A percentile compares a stretch with the other conserved stretches of the same genome.
Conservation (phyloP, 2,113 vertebrate genomes). For the Cisticola juncidis region DNA sequence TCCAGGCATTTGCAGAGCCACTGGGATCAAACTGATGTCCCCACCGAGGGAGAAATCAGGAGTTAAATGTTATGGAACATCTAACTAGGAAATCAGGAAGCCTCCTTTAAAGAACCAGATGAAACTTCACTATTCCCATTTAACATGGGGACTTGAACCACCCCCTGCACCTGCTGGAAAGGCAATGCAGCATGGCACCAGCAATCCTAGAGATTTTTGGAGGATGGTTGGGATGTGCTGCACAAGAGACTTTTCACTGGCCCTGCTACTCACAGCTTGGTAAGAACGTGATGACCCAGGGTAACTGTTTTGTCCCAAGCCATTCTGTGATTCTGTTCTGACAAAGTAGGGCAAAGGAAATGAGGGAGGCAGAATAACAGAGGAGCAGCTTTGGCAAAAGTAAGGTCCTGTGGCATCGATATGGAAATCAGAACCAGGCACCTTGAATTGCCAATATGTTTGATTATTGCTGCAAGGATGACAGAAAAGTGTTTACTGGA, state of each 20-base stretch:
- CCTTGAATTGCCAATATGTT: neutral
- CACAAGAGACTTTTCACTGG: neutral
- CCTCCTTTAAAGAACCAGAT: neutral
- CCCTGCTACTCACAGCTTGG: neutral
- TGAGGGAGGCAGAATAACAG: neutral
- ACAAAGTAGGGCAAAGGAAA: neutral
- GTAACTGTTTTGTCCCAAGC: neutral
- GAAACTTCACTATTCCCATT: neutral
- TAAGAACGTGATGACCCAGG: fast-evolving
- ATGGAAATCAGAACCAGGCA: neutral
- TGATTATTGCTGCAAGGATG: neutral
- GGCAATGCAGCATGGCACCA: neutral
- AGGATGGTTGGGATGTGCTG: neutral
- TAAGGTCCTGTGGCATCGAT: neutral
- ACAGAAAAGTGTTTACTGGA: neutral
- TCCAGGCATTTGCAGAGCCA: neutral
- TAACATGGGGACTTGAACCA: neutral
- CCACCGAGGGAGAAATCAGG: neutral
- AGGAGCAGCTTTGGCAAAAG: neutral
- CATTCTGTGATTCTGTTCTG: neutral
- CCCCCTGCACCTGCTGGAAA: neutral
- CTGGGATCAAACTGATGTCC: neutral
- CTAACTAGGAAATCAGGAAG: neutral
- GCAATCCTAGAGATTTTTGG: neutral
- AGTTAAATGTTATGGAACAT: neutral